A percentile compares a stretch with the other conserved stretches of the same genome.
These are phyloP conservation scores for Drosophila picticornis DNA, from an alignment of 2,888 invertebrate species.

Conservation along the genomic window DNA sequence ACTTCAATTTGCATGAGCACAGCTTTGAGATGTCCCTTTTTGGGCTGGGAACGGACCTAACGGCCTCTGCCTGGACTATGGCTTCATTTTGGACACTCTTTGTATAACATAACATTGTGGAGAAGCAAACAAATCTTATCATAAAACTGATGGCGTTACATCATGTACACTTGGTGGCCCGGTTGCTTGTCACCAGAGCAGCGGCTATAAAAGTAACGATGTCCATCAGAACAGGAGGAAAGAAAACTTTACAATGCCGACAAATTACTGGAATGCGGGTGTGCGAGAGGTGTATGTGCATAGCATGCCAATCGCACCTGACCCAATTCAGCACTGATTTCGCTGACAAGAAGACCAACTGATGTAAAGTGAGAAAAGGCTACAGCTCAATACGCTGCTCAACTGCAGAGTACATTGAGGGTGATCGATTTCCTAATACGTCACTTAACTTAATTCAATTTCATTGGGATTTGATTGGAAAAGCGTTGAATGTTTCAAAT, in stretches of 20 bases:
- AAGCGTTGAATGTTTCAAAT: background rate
- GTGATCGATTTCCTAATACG: background rate
- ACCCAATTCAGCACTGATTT: slow-evolving; percentile 57
- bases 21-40: slow-evolving; percentile 63
- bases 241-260: slow-evolving; percentile 44
- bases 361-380: slow-evolving; percentile 29
- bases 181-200: slow-evolving; percentile 36
- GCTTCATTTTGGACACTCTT: slow-evolving; percentile 64
- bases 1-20: slow-evolving; percentile 78
- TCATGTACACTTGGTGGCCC: slow-evolving; percentile 54
- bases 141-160: slow-evolving; percentile 34
- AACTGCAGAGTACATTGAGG: background rate
- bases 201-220: slow-evolving; percentile 59
- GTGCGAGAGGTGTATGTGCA: background rate
- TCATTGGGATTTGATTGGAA: background rate
- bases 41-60: slow-evolving; percentile 6
- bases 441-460: slow-evolving; percentile 16
- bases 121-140: slow-evolving; percentile 48
- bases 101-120: slow-evolving; percentile 60
- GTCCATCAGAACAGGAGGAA: slow-evolving; percentile 55
- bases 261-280: slow-evolving; percentile 27
- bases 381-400: slow-evolving; percentile 11
- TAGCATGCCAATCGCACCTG: slow-evolving; percentile 52
- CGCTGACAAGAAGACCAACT: slow-evolving; percentile 31
- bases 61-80: slow-evolving; percentile 48